Evolutionary conservation across 1,140 invertebrate species (phyloP), one percentile per base, ranked within the genome.

Genomic region (Drosophila parabipectinata): DNA sequence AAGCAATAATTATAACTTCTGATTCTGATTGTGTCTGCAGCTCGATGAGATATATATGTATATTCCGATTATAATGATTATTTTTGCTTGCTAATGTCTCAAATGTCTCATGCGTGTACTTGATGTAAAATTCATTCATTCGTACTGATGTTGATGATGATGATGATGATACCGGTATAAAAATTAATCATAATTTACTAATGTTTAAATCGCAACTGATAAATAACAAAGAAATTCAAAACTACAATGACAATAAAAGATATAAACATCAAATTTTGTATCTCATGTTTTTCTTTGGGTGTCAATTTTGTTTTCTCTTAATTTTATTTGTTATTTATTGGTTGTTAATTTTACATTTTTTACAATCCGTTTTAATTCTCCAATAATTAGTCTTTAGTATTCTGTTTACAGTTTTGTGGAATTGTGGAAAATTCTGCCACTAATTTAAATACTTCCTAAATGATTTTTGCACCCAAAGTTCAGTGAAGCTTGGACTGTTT

Each of bases 201-300:
- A 56, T 69, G 53, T 39, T 68, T 48, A 68, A 47, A 47, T 68
- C 51, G 62, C 66, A 69, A 56, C 62, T 48, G 44, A 68, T 50
- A 39, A 39, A 37, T 18, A 18, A 69, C 32, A 68, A 56, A 21
- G 15, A 55, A 7, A 68, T 55, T 69, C 55, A 18, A 63, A 48
- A 32, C 63, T 69, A 68, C 68, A 69, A 68, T 56, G 66, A 69
- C 66, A 69, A 69, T 69, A 69, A 69, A 68, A 30, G 28, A 48
- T 32, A 53, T 34, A 18, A 69, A 69, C 45, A 18, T 15, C 8
- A 37, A 12, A 6, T 5, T 54, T 41, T 10, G 7, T 32, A 32
- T 32, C 30, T 8, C 30, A 32, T 9, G 8, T 12, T 37, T 3
- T n/a, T 15, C 15, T 15, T 32, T 32, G 30, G 30, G 30, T 37